Evolutionary conservation across 2,888 invertebrate species (phyloP).

Genomic region (Prosopocoilus inquinatus): DNA sequence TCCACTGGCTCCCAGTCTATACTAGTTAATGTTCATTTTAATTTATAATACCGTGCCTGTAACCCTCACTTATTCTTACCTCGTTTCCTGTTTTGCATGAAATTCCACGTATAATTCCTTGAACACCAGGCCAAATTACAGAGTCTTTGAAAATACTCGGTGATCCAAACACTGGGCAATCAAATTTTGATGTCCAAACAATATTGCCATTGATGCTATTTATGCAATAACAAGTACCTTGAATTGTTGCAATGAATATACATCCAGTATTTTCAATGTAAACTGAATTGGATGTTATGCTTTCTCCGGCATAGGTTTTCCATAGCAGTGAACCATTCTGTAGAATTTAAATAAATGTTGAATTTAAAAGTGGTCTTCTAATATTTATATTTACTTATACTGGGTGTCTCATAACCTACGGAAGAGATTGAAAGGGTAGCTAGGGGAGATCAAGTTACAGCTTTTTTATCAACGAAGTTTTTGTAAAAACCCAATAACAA

Average conservation of each 20-base stretch:
- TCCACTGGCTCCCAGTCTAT: too few species aligned
- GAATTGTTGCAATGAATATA: slow-evolving; percentile 57
- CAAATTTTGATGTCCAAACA: slow-evolving; percentile 59
- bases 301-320: slow-evolving; percentile 48
- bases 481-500: too few species aligned
- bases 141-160: slow-evolving; percentile 58
- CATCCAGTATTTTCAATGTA: slow-evolving; percentile 46
- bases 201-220: slow-evolving; percentile 53
- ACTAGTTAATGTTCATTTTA: too few species aligned
- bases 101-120: slow-evolving; percentile 56
- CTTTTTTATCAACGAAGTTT: too few species aligned
- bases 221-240: slow-evolving; percentile 59
- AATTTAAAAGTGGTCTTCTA: slow-evolving; percentile 10
- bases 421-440: too few species aligned
- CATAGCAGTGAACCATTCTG: slow-evolving; percentile 54
- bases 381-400: too few species aligned
- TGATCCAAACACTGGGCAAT: slow-evolving; percentile 62
- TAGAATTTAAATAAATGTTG: slow-evolving; percentile 27
- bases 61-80: too few species aligned
- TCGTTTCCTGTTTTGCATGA: slow-evolving; percentile 53
- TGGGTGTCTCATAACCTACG: too few species aligned
- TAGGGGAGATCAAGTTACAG: too few species aligned
- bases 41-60: too few species aligned
- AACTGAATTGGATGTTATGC: slow-evolving; percentile 54
- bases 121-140: slow-evolving; percentile 57